Conservation (phyloP, 2,888 invertebrate species). For the Leptopterna dolabrata region DNA sequence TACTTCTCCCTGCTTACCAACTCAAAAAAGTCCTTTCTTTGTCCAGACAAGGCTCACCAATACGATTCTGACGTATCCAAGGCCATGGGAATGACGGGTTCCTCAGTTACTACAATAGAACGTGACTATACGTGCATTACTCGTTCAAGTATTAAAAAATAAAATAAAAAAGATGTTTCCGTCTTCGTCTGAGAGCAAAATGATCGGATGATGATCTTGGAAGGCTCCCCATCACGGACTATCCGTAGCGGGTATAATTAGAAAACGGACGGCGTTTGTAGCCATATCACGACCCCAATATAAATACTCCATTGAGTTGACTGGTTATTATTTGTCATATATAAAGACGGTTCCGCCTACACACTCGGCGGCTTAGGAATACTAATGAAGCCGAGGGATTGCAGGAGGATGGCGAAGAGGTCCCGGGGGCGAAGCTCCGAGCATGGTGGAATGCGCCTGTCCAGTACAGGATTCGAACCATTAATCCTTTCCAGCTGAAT, state of each 20-base stretch:
- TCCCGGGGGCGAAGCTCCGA: background rate
- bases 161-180: background rate
- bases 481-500: background rate
- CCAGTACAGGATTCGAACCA: slow-evolving; percentile 4
- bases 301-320: slow-evolving; percentile 52
- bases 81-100: no score
- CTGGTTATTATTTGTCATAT: slow-evolving; percentile 55
- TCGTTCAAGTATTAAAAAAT: background rate
- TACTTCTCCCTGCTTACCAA: no score
- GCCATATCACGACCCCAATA: slow-evolving; percentile 52
- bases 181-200: background rate
- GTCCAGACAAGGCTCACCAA: no score
- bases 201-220: background rate
- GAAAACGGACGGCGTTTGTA: slow-evolving; percentile 36
- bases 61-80: no score
- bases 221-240: background rate
- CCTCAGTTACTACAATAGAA: no score
- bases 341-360: slow-evolving; percentile 51
- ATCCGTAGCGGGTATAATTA: slow-evolving; percentile 12
- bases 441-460: slow-evolving; percentile 30
- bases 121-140: no score
- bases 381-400: slow-evolving; percentile 33
- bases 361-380: slow-evolving; percentile 37
- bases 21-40: no score
- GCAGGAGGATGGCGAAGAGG: background rate